Base-by-base conservation (phyloP, 2,797 vertebrate species). In the Borostomias antarcticus region DNA sequence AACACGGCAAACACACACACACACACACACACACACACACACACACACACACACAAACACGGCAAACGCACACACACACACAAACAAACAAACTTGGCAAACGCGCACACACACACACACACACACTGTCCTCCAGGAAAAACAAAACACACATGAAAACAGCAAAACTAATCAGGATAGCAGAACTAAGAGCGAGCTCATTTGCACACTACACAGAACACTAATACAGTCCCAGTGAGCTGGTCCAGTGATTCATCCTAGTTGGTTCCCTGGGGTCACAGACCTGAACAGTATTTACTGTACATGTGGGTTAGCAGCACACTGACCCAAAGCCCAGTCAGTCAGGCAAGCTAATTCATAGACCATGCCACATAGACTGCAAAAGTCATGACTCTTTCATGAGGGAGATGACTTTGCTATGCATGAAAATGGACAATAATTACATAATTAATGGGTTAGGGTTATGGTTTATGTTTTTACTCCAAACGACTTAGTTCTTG, bases 91-190 rank as follows among this genome's bases (percentile, higher is more conserved):
- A 1, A n/a, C 45, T n/a, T n/a, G n/a, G 10, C 54, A 35, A 25
- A 83, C 81, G 30, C 47, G 76, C 75, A 71, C 75, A 77, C 29
- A 48, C 21, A 65, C 75, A 80, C 76, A 81, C 72, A 78, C 78
- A 81, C 64, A 80, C 57, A 78, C 71, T 84, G 76, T 83, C 74
- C 78, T 85, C 75, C 48, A 62, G 72, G 72, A 82, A 80, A 84
- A 82, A 80, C 73, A 76, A 28, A 33, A 35, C 47, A 52, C 30
- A 53, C 56, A 35, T 56, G 32, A 2, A 66, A 4, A 61, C 52
- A 21, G 43, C 19, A 69, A 62, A 68, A 73, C 61, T 62, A 53
- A 43, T 72, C 47, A 78, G 47, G 60, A 63, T 35, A 69, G 73
- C 68, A 74, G 33, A 50, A 62, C 37, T 77, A 75, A 76, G 70